Evolutionary conservation across 2,797 vertebrate genomes (phyloP), one percentile per base, ranked within the genome.

Genomic region (Ptychadena robeensis): DNA sequence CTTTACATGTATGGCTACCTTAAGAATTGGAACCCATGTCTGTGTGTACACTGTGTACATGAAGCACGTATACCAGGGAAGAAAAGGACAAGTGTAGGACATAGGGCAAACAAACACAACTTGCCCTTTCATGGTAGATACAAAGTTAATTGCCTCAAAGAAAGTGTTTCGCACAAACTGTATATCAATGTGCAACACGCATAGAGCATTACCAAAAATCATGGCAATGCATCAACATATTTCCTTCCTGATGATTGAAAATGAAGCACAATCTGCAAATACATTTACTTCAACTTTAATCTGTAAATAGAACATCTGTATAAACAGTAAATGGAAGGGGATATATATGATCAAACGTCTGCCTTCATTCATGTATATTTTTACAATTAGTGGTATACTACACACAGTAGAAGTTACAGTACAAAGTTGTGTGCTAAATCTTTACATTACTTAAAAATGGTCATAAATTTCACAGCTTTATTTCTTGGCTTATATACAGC

Each of bases 401-500:
- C 71, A 80, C 63, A 70, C 37, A 68, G 72, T 76, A 75, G 73
- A 53, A 80, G 78, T 76, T 71, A 85, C 83, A 85, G 78, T 85
- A 85, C 78, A 85, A 85, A 81, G 25, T 80, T 64, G 48, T 74
- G 34, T 84, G 70, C 64, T 80, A 80, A 69, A 80, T 77, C 65
- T 74, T 74, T 80, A 84, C 70, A 84, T 72, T 80, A 84, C 38
- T 66, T 70, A 2, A 44, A 87, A 68, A 63, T 63, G 4, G 5
- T 87, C 69, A 82, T 77, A 71, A 64, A 73, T 86, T 85, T 90
- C 86, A 87, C 2, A 83, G 73, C 87, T 90, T 87, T 11, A 74
- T 71, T 75, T 81, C 84, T 66, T 87, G 44, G 25, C 85, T 67
- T 76, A 85, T 80, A 12, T 85, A 85, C 83, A 85, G 66, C 83